Evolutionary conservation across 2,113 vertebrate genomes (phyloP).

Genomic region (Calidris pugnax): DNA sequence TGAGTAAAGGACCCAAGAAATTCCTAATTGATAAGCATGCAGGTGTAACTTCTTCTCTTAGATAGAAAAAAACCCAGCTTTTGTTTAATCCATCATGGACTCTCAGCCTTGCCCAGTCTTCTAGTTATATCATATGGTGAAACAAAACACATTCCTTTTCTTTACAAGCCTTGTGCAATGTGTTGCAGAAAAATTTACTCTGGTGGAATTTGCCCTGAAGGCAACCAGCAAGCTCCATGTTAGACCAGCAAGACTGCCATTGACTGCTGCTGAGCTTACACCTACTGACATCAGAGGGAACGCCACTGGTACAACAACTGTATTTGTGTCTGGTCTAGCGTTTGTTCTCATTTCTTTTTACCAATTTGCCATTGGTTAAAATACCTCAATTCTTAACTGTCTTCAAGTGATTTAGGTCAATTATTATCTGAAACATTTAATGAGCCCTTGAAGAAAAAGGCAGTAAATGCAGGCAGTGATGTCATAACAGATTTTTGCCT

Average conservation of each 20-base stretch:
- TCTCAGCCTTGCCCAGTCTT: background rate
- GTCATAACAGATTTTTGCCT: background rate
- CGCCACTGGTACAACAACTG: fast-evolving
- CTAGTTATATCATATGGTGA: background rate
- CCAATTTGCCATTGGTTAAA: background rate
- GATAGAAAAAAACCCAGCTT: background rate
- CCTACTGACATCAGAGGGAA: background rate
- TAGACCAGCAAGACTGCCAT: background rate
- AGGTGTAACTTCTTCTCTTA: background rate
- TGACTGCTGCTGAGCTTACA: background rate
- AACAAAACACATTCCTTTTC: background rate
- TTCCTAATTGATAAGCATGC: background rate
- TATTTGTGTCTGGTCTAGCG: background rate
- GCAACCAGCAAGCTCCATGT: background rate
- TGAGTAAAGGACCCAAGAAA: background rate
- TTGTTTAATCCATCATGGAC: background rate
- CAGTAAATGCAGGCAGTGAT: background rate
- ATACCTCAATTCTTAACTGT: background rate
- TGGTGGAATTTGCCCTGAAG: background rate
- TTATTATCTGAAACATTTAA: background rate
- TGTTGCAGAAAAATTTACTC: background rate
- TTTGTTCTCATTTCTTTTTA: background rate
- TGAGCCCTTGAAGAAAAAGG: background rate
- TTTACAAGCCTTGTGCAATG: background rate
- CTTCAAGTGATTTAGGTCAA: background rate